Evolutionary conservation across 2,113 vertebrate species (phyloP), one percentile per base, ranked within the genome.

Genomic region (Myotis yumanensis): DNA sequence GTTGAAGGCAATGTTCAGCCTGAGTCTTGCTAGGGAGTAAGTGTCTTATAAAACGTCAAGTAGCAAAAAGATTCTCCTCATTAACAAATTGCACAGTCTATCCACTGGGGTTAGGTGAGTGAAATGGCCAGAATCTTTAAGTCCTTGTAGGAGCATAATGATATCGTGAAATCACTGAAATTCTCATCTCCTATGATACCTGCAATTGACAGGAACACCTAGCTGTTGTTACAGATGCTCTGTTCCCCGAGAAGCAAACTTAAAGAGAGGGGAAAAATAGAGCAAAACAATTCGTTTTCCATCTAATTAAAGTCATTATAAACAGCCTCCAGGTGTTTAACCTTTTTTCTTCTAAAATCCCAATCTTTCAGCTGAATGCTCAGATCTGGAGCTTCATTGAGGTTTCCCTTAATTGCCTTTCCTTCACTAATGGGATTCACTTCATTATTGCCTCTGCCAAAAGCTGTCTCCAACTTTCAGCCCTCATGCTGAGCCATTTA

Each of bases 351-450:
- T 97, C 91, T 62, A 83, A 97, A 88, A 93, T 96, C 82, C 43
- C 20, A 0, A 7, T 86, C 62, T 91, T 97, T 91, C 87, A 90
- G 80, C 18, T 87, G 83, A 87, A 96, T 73, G 95, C 85, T 97
- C 95, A 96, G 95, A 98, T 92, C 32, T 89, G 30, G 87, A 95
- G 2, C 72, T 96, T 94, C 89, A 79, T 25, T 95, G 88, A 92
- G 93, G 69, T 40, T 83, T 81, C 88, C 68, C 96, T 96, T 97
- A 98, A 98, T 97, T 97, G 96, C 95, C 91, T 97, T 93, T 96
- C 86, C 89, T 93, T 92, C 93, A 86, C 93, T 97, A 87, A 96
- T 95, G 81, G 71, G 77, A 95, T 97, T 97, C 89, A 86, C 93
- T 98, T 98, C 97, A 97, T 84, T 88, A 97, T 75, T 96, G 94